phyloP scores from a whole-genome alignment of 2,797 vertebrate species.

The Platalea minor region DNA sequence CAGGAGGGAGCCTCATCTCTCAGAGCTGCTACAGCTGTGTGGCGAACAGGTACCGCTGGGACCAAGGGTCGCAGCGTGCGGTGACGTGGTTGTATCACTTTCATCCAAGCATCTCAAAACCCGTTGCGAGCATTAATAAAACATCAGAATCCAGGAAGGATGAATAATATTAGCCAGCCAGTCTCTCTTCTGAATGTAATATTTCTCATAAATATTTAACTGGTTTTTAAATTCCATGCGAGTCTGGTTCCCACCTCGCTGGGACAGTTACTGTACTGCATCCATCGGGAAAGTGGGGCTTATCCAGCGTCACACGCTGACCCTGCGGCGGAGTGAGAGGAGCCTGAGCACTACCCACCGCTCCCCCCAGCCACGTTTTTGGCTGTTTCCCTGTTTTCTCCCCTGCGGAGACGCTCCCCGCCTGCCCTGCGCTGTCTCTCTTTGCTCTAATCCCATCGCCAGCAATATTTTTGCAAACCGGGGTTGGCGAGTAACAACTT shows the following conservation, averaged over 20 bases:
- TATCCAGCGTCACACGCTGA: not conserved
- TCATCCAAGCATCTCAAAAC: constrained; percentile 50
- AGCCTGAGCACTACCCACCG: not conserved
- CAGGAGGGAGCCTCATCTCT: not conserved
- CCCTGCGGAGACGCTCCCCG: not conserved
- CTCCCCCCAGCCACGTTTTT: not conserved
- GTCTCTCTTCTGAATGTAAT: constrained; percentile 1
- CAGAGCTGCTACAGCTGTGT: not conserved
- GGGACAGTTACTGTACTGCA: not conserved
- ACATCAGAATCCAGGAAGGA: constrained; percentile 33
- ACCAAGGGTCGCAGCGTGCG: not conserved
- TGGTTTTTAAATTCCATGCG: not conserved
- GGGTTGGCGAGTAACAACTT: not conserved
- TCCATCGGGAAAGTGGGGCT: not conserved
- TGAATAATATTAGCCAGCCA: constrained; percentile 37
- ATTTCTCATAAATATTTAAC: constrained; percentile 40
- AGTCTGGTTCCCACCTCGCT: not conserved
- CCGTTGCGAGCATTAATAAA: constrained; percentile 51
- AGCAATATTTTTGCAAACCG: not conserved
- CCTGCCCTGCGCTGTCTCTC: fast-evolving
- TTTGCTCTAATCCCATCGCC: not conserved
- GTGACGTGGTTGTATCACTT: not conserved
- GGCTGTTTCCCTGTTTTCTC: not conserved
- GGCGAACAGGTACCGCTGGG: not conserved
- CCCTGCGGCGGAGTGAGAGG: fast-evolving